phyloP scores from a whole-genome alignment of 2,888 invertebrate genomes.

The Caenorhabditis becei region DNA sequence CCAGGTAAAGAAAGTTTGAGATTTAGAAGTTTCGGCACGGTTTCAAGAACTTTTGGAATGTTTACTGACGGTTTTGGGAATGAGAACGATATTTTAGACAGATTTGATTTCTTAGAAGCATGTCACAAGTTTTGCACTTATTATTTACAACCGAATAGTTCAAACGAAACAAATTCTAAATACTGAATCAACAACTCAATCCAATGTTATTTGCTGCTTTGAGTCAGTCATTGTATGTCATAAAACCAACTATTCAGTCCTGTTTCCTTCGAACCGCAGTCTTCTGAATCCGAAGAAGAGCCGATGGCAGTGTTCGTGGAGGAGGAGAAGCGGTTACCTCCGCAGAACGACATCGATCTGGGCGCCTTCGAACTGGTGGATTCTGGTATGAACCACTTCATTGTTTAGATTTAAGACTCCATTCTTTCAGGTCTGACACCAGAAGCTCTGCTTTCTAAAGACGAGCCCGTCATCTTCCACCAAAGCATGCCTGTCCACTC shows the following conservation, averaged over 20 bases:
- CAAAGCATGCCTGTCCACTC: conserved; percentile 81
- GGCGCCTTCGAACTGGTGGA: conserved; percentile 80
- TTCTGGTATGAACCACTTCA: conserved; percentile 58
- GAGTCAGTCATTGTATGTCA: background rate
- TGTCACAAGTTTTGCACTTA: conserved; percentile 14
- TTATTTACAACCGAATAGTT: background rate
- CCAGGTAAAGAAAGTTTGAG: conserved; percentile 20
- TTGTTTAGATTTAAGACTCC: background rate
- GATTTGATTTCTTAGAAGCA: conserved; percentile 17
- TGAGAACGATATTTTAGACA: background rate
- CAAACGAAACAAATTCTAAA: background rate
- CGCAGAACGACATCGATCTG: conserved; percentile 76
- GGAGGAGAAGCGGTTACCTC: conserved; percentile 33
- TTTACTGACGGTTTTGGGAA: background rate
- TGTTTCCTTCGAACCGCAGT: conserved; percentile 62
- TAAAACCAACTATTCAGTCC: conserved; percentile 53
- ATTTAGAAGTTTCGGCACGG: background rate
- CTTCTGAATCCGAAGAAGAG: conserved; percentile 70
- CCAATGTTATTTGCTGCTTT: no score
- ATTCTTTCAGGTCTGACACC: conserved; percentile 68
- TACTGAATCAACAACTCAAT: background rate
- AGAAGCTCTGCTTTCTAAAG: conserved; percentile 77
- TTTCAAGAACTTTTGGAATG: background rate
- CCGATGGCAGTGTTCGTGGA: conserved; percentile 65
- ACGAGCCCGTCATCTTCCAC: conserved; percentile 77